These are phyloP conservation scores for Sebastolobus alascanus DNA, from an alignment of 2,797 vertebrate species.

Conservation along the genomic window DNA sequence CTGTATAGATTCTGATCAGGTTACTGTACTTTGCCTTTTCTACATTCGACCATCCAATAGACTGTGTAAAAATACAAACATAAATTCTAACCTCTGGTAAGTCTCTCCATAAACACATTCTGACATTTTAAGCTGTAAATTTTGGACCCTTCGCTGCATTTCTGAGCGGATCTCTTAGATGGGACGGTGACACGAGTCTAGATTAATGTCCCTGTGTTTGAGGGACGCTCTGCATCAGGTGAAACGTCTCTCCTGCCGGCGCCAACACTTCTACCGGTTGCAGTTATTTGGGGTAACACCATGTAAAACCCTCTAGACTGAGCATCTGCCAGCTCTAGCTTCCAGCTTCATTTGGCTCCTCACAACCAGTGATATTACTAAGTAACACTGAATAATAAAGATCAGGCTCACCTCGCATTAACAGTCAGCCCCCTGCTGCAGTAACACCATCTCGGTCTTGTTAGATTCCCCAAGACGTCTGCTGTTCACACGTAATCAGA, in stretches of 20 bases:
- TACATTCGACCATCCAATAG: background rate
- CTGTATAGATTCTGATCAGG: background rate
- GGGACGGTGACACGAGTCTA: background rate
- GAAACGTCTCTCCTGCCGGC: slow-evolving; percentile 43
- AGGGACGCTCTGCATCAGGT: slow-evolving; percentile 43
- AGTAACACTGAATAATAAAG: slow-evolving; percentile 69
- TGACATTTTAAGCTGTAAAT: background rate
- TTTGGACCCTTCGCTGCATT: background rate
- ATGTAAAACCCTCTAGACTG: slow-evolving; percentile 53
- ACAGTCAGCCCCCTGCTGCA: slow-evolving; percentile 43
- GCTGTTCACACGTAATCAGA: slow-evolving; percentile 66
- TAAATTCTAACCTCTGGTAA: background rate
- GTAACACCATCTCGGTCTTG: slow-evolving; percentile 54
- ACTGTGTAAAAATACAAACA: background rate
- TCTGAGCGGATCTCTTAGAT: slow-evolving; percentile 10
- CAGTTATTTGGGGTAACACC: slow-evolving; percentile 66
- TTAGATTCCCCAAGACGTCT: slow-evolving; percentile 60
- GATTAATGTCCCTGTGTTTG: slow-evolving; percentile 38
- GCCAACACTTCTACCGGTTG: slow-evolving; percentile 55
- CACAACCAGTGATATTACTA: slow-evolving; percentile 53
- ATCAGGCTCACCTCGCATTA: slow-evolving; percentile 49
- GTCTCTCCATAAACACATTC: background rate
- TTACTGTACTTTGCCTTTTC: background rate
- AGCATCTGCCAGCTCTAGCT: slow-evolving; percentile 54
- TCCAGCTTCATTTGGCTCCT: slow-evolving; percentile 49